These are phyloP conservation scores for Drosophila eohydei DNA, from an alignment of 2,888 invertebrate genomes.

Conservation along the genomic window DNA sequence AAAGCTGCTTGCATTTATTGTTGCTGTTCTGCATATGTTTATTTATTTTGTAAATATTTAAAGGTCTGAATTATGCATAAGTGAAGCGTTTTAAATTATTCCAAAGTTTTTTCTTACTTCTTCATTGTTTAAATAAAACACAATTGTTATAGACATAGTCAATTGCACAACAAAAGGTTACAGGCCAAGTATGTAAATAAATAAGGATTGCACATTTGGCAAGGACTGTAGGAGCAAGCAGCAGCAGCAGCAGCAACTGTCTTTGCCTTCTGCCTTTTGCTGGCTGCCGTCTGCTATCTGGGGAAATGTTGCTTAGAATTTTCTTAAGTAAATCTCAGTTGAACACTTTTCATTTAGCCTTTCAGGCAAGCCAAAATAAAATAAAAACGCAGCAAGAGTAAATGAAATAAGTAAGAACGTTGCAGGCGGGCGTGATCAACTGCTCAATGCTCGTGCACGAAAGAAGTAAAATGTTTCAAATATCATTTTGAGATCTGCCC, in stretches of 20 bases:
- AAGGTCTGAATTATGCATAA: constrained; percentile 43
- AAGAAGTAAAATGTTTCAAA: no score
- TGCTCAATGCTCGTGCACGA: background rate
- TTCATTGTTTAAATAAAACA: constrained; percentile 25
- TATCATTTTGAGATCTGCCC: no score
- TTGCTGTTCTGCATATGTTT: constrained; percentile 24
- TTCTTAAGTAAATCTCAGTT: constrained; percentile 69
- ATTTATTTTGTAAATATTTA: constrained; percentile 26
- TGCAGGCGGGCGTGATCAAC: background rate
- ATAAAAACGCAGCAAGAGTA: constrained; percentile 9
- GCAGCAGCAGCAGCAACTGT: constrained; percentile 10
- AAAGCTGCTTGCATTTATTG: constrained; percentile 33
- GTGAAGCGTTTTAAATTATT: constrained; percentile 34
- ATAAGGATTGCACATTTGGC: constrained; percentile 38
- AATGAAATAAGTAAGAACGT: constrained; percentile 8
- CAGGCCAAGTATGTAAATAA: constrained; percentile 33
- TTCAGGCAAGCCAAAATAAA: constrained; percentile 39
- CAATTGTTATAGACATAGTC: constrained; percentile 22
- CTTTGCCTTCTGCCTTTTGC: constrained; percentile 5
- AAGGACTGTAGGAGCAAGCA: constrained; percentile 29
- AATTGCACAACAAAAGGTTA: constrained; percentile 30
- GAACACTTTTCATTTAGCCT: constrained; percentile 68
- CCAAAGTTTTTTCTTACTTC: background rate
- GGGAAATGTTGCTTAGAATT: constrained; percentile 60
- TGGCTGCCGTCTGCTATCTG: constrained; percentile 21